Evolutionary conservation across 2,888 invertebrate species (phyloP).

Genomic region (Arrhopalites spinosus): DNA sequence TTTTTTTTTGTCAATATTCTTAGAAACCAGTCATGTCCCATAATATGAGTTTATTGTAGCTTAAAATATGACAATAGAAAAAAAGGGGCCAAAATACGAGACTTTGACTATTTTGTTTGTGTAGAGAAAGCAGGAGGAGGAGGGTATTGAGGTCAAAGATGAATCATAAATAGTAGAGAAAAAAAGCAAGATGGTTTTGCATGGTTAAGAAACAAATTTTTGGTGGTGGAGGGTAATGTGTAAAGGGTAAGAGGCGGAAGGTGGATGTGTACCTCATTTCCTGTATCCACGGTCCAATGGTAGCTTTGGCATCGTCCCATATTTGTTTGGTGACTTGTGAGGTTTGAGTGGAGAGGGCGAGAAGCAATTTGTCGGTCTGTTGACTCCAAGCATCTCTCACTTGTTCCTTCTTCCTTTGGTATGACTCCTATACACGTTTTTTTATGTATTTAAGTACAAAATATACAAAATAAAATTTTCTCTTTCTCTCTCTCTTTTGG

Average conservation of each 20-base stretch:
- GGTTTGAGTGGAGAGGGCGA: slow-evolving; percentile 64
- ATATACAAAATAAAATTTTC: background rate
- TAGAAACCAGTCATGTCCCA: background rate
- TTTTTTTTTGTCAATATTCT: slow-evolving; percentile 25
- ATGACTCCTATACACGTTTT: slow-evolving; percentile 28
- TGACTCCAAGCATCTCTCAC: slow-evolving; percentile 41
- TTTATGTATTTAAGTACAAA: no score
- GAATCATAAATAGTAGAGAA: slow-evolving; percentile 21
- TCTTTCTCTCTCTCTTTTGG: background rate
- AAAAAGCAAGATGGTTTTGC: background rate
- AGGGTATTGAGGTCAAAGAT: slow-evolving; percentile 25
- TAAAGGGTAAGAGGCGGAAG: background rate
- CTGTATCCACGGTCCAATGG: slow-evolving; percentile 71
- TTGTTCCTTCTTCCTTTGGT: slow-evolving; percentile 25
- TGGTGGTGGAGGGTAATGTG: no score
- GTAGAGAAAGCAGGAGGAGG: background rate
- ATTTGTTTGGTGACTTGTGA: slow-evolving; percentile 70
- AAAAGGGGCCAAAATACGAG: background rate
- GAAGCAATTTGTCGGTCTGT: slow-evolving; percentile 48
- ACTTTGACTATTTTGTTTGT: background rate
- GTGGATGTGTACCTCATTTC: slow-evolving; percentile 66
- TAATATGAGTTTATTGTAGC: background rate
- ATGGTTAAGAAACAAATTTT: no score
- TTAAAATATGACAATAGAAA: no score
- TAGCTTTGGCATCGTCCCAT: slow-evolving; percentile 76